Base-by-base conservation (phyloP, 2,888 invertebrate genomes). In the Mylabris sibirica region DNA sequence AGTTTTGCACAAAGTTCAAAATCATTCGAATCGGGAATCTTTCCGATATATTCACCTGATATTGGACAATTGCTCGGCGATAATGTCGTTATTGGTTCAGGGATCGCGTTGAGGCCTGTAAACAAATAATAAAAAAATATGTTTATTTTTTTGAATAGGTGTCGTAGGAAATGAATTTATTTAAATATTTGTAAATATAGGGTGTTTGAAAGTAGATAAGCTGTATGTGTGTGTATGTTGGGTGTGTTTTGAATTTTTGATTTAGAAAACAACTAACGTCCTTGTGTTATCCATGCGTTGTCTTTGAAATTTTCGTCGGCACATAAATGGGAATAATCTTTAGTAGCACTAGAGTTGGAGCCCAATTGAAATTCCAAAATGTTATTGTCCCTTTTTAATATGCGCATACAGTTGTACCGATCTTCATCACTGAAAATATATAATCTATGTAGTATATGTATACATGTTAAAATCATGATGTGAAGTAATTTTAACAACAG, bases 1-100 rank as follows among this genome's bases (percentile, higher is more conserved):
- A 91, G 82, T 81, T 89, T 89, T 14, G 90, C 90, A 78, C 91
- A 91, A 70, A 90, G 84, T 34, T 87, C 87, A 70, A 89, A 84
- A n/a, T 80, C 78, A 2, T 85, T 84, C 76, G 85, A 85, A 79
- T 90, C 90, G 22, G 90, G 90, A 75, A 91, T 89, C 64, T 85
- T 82, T n/a, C 91, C 91, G 14, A 86, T 87, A 78, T 90, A 91
- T 78, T 90, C 88, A 0, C 91, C 91, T 26, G 89, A 88, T 68
- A 91, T 89, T 12, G 90, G 91, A 80, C 91, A 91, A n/a, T 79
- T 76, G 12, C 80, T 79, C n/a, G 73, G 72, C 11, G 76, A 76
- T 34, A 64, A 59, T 2, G 68, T 17, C 8, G 30, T 30, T 30
- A 30, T 30, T 38, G 74, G 61, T 66, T 76, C 78, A 66, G 77